Conservation (phyloP, 2,888 invertebrate genomes). For the Drosophila acutilabella region DNA sequence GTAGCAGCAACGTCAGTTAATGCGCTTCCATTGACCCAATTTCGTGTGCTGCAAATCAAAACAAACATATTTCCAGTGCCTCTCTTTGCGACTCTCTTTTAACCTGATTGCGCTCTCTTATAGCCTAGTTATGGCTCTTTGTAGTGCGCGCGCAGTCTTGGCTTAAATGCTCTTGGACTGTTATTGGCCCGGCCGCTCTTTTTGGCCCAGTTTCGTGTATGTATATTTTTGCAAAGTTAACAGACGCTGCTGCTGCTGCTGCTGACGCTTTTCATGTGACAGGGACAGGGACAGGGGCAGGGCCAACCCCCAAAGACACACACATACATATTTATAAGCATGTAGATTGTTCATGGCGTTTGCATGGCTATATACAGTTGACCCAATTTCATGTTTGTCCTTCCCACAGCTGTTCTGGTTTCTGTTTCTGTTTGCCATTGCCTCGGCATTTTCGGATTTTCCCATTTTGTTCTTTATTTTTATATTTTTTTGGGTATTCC, state of each 20-base stretch:
- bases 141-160: constrained; percentile 46
- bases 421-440: constrained; percentile 59
- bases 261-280: constrained; percentile 55
- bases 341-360: constrained; percentile 18
- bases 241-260: constrained; percentile 34
- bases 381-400: constrained; percentile 76
- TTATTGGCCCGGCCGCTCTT: constrained; percentile 63
- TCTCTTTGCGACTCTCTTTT: constrained; percentile 18
- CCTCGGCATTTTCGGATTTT: constrained; percentile 26
- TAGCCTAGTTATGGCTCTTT: constrained; percentile 29
- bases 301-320: constrained; percentile 58
- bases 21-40: constrained; percentile 72
- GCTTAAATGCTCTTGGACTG: constrained; percentile 40
- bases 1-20: constrained; percentile 44
- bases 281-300: constrained; percentile 32
- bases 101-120: constrained; percentile 25
- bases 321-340: constrained; percentile 3
- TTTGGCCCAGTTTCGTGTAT: constrained; percentile 58
- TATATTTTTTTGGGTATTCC: constrained; percentile 19
- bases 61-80: constrained; percentile 60
- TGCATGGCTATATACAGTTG: constrained; percentile 70
- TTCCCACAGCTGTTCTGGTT: constrained; percentile 79
- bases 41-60: constrained; percentile 59
- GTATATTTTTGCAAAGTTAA: constrained; percentile 48
- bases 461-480: not conserved